These are phyloP conservation scores for Telmatherina bonti DNA, from an alignment of 2,797 vertebrate genomes.

Conservation along the genomic window DNA sequence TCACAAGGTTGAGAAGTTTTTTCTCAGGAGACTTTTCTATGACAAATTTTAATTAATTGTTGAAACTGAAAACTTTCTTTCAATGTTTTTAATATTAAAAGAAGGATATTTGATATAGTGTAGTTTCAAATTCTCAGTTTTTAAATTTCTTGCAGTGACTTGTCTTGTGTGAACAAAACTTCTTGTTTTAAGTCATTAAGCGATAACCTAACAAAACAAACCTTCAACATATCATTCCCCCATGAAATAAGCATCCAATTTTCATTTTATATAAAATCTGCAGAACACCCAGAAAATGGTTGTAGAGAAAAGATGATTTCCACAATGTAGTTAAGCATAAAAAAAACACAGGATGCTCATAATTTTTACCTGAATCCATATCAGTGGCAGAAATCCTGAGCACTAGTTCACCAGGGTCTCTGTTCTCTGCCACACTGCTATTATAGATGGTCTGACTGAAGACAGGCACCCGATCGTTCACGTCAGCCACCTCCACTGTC, in stretches of 20 bases:
- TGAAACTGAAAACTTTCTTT: neutral
- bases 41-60: neutral
- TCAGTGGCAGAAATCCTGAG: slow-evolving; percentile 87
- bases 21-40: neutral
- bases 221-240: too few relatives aligned
- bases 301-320: too few relatives aligned
- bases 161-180: neutral
- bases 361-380: slow-evolving; percentile 87
- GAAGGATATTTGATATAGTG: neutral
- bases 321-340: too few relatives aligned
- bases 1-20: neutral
- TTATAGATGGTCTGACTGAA: slow-evolving; percentile 85
- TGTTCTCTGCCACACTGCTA: slow-evolving; percentile 87
- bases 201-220: too few relatives aligned
- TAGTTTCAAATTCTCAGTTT: neutral
- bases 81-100: neutral
- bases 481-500: slow-evolving; percentile 86
- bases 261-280: too few relatives aligned
- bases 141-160: neutral
- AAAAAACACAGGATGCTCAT: too few relatives aligned
- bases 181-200: neutral
- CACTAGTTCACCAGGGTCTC: slow-evolving; percentile 82
- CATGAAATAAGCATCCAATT: too few relatives aligned
- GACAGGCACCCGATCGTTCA: slow-evolving; percentile 88
- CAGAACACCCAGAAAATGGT: too few relatives aligned